A percentile compares a stretch with the other conserved stretches of the same genome.
Evolutionary conservation across 1,140 invertebrate genomes (phyloP).

Genomic region (Triops longicaudatus): DNA sequence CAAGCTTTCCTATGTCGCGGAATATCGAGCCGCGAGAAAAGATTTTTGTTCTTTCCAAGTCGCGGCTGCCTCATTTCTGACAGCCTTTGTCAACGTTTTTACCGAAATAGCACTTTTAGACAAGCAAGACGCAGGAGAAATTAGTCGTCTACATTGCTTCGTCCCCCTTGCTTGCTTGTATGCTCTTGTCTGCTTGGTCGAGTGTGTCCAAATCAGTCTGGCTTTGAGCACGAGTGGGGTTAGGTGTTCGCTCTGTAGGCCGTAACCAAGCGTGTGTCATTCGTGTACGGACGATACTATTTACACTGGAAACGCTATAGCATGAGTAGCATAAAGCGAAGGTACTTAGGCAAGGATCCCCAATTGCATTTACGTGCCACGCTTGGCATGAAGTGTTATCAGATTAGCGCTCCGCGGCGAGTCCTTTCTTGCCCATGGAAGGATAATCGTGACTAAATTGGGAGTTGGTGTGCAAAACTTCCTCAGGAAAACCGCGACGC

Average conservation of each 20-base stretch:
- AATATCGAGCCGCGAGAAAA: background rate
- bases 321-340: background rate
- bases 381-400: background rate
- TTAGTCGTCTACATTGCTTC: background rate
- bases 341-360: background rate
- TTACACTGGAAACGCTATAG: background rate
- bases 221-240: background rate
- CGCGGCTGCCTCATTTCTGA: background rate
- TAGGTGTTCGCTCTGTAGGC: background rate
- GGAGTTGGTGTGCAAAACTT: background rate
- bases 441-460: background rate
- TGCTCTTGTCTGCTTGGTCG: background rate
- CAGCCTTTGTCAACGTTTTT: background rate
- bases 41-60: too few relatives aligned
- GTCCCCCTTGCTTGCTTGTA: background rate
- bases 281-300: background rate
- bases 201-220: constrained; percentile 6
- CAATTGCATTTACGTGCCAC: background rate
- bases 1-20: background rate
- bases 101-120: background rate
- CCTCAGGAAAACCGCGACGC: background rate
- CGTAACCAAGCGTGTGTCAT: background rate
- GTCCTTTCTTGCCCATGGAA: background rate
- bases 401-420: background rate
- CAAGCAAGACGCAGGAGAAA: background rate